Evolutionary conservation across 2,797 vertebrate genomes (phyloP).

Genomic region (Rhinoraja longicauda): DNA sequence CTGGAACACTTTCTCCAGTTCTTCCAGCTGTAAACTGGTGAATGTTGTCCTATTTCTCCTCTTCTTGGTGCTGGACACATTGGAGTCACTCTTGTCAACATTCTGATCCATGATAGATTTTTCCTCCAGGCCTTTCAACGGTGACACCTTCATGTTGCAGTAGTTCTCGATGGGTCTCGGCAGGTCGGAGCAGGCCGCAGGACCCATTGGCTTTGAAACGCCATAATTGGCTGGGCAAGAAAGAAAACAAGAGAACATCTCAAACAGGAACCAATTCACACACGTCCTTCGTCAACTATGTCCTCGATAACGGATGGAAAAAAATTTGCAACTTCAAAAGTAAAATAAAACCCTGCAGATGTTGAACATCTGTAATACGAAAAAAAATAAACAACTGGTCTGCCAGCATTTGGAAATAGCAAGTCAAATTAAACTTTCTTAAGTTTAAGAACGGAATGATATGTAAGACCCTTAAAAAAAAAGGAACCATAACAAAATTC

Average conservation of each 20-base stretch:
- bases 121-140: conserved; percentile 64
- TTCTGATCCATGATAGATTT: conserved; percentile 80
- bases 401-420: neutral
- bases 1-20: conserved; percentile 97
- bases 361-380: neutral
- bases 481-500: neutral
- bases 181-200: conserved; percentile 70
- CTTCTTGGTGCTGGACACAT: conserved; percentile 97
- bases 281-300: neutral
- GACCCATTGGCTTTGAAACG: conserved; percentile 76
- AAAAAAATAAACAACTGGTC: neutral
- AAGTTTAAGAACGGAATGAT: neutral
- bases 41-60: conserved; percentile 92
- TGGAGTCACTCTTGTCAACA: conserved; percentile 87
- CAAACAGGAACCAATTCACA: neutral
- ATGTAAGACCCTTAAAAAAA: neutral
- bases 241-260: conserved; percentile 5
- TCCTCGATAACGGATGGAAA: too few species aligned
- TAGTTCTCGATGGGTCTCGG: conserved; percentile 77
- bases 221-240: conserved; percentile 66
- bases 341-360: neutral
- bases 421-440: neutral
- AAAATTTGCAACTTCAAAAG: neutral
- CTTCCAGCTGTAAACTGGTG: conserved; percentile 90
- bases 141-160: conserved; percentile 73